phyloP scores from a whole-genome alignment of 2,797 vertebrate genomes.

The Chloroceryle inda region DNA sequence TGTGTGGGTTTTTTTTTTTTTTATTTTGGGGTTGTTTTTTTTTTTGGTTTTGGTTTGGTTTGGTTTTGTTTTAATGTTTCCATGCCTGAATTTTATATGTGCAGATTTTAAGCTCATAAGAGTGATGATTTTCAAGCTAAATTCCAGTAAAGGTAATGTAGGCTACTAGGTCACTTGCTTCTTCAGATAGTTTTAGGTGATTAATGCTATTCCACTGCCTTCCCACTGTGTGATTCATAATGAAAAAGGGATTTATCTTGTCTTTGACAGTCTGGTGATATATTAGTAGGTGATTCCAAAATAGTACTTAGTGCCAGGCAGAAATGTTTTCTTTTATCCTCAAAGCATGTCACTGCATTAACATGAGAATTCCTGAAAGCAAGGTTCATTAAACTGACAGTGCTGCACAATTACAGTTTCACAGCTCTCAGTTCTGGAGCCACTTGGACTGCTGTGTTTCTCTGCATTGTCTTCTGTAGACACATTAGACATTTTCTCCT shows the following conservation, averaged over 20 bases:
- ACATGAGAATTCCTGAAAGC: background rate
- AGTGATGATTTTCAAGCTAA: background rate
- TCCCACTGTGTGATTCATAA: background rate
- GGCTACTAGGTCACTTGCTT: slow-evolving; percentile 19
- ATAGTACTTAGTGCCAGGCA: background rate
- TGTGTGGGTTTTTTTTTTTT: background rate
- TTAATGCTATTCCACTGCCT: slow-evolving; percentile 12
- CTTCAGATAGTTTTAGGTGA: slow-evolving; percentile 8
- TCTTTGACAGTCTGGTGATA: background rate
- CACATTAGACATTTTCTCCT: background rate
- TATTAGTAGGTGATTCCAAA: background rate
- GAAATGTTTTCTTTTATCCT: background rate
- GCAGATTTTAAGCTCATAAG: background rate
- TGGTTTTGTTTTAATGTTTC: background rate
- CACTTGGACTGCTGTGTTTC: background rate
- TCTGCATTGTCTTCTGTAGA: background rate
- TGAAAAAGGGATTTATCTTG: slow-evolving; percentile 20
- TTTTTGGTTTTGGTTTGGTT: background rate
- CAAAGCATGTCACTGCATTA: background rate
- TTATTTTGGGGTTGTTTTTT: background rate
- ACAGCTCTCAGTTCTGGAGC: background rate
- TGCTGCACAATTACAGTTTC: background rate
- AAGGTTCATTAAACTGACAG: background rate
- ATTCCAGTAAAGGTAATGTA: slow-evolving; percentile 2
- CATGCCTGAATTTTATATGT: background rate